Percentiles rank a stretch among this genome's conserved stretches.
phyloP scores from a whole-genome alignment of 2,113 vertebrate species.

The Conger conger region DNA sequence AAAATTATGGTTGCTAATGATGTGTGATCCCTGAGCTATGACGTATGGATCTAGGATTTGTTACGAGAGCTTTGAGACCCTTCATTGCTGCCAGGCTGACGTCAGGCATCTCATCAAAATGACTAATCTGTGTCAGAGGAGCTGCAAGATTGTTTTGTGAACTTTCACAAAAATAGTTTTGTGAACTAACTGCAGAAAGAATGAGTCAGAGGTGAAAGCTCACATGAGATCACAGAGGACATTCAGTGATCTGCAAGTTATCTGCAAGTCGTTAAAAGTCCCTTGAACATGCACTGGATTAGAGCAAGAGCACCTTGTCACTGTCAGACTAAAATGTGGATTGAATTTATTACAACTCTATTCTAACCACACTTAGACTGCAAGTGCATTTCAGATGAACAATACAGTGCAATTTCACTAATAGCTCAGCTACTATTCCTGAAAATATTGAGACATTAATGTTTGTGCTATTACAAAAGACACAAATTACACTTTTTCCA shows the following conservation, averaged over 20 bases:
- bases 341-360: slow-evolving; percentile 11
- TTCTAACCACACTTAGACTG: neutral
- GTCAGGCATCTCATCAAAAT: neutral
- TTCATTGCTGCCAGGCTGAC: neutral
- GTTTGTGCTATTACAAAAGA: neutral
- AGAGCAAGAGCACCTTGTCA: slow-evolving; percentile 24
- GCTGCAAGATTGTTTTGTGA: slow-evolving; percentile 16
- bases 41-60: neutral
- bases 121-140: slow-evolving; percentile 6
- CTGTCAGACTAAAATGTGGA: slow-evolving; percentile 25
- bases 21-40: slow-evolving; percentile 9
- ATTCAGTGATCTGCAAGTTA: slow-evolving; percentile 35
- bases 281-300: slow-evolving; percentile 38
- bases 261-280: slow-evolving; percentile 55
- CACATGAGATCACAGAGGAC: slow-evolving; percentile 54
- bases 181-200: slow-evolving; percentile 38
- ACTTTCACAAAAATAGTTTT: slow-evolving; percentile 25
- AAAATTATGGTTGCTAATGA: neutral
- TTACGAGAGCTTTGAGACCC: slow-evolving; percentile 11
- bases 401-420: neutral
- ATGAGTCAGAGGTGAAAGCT: slow-evolving; percentile 49
- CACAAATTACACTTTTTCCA: neutral
- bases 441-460: neutral
- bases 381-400: slow-evolving; percentile 8
- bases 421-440: neutral